phyloP scores from a whole-genome alignment of 2,113 vertebrate genomes.

The Cyprinodon brontotheroides region DNA sequence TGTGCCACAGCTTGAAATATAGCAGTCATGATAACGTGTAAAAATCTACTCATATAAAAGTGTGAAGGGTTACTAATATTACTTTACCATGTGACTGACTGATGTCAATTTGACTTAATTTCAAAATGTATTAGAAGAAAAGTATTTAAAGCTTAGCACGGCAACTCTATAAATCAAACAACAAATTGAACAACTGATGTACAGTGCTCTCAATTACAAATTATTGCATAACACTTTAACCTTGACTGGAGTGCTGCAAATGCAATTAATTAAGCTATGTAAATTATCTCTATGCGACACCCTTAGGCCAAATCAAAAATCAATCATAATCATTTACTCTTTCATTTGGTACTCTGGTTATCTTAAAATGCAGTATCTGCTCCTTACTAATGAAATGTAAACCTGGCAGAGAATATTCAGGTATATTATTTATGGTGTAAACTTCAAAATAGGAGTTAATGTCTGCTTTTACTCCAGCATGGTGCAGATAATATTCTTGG shows the following conservation, averaged over 20 bases:
- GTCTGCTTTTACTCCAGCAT: too few species aligned
- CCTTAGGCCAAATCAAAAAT: conserved; percentile 60
- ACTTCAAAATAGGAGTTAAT: not conserved
- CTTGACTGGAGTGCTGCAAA: conserved; percentile 68
- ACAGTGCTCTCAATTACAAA: conserved; percentile 66
- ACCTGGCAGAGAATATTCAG: conserved; percentile 15
- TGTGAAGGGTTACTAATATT: conserved; percentile 36
- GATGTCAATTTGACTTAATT: conserved; percentile 13
- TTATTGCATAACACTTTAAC: conserved; percentile 77
- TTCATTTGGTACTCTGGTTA: conserved; percentile 44
- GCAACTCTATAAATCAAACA: conserved; percentile 2
- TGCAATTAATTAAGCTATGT: conserved; percentile 71
- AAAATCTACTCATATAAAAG: conserved; percentile 26
- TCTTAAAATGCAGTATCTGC: conserved; percentile 6
- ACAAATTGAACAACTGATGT: conserved; percentile 58
- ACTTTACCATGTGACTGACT: conserved; percentile 7
- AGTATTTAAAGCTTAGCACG: conserved; percentile 1
- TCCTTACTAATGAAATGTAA: conserved; percentile 27
- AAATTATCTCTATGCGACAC: conserved; percentile 69
- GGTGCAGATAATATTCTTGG: too few species aligned
- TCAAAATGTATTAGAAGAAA: not conserved
- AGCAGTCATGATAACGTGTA: conserved; percentile 11
- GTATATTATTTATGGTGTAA: not conserved
- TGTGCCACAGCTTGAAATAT: conserved; percentile 18
- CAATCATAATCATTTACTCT: conserved; percentile 58